Percentiles rank a stretch among this genome's conserved stretches.
phyloP scores from a whole-genome alignment of 1,140 invertebrate genomes.

The Zeugodacus cucurbitae region DNA sequence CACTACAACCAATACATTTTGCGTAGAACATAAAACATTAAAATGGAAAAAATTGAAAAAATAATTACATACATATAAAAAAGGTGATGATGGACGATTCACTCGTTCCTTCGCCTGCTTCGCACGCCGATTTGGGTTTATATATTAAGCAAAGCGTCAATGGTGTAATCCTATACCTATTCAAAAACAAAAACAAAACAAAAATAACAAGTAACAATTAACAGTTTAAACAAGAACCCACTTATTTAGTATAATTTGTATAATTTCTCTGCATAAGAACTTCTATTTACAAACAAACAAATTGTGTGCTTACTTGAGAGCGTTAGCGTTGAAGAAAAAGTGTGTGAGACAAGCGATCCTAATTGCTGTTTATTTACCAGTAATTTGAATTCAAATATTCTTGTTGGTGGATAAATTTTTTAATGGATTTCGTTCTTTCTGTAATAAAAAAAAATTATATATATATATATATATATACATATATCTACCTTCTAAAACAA shows the following conservation, averaged over 20 bases:
- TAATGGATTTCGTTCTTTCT: conserved; percentile 37
- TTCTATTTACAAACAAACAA: neutral
- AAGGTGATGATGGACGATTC: conserved; percentile 12
- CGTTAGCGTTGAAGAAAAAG: conserved; percentile 22
- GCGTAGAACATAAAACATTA: neutral
- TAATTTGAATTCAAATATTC: conserved; percentile 18
- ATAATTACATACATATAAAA: neutral
- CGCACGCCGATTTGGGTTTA: neutral
- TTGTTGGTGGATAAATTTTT: conserved; percentile 33
- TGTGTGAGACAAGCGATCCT: conserved; percentile 31
- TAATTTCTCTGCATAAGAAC: conserved; percentile 28
- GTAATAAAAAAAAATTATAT: conserved; percentile 6
- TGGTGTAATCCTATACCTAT: neutral
- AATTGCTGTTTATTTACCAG: conserved; percentile 28
- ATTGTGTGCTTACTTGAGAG: conserved; percentile 28
- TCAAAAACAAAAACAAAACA: neutral
- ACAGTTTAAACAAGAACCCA: neutral
- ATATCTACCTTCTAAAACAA: conserved; percentile 37
- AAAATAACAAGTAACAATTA: neutral
- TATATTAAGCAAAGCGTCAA: conserved; percentile 29
- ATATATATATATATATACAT: neutral
- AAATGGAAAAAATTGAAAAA: neutral
- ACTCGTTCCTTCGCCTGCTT: conserved; percentile 29
- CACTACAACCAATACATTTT: conserved; percentile 9
- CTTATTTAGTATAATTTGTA: conserved; percentile 27